These are phyloP conservation scores for Myotis daubentonii DNA, from an alignment of 2,797 vertebrate genomes.

Conservation along the genomic window DNA sequence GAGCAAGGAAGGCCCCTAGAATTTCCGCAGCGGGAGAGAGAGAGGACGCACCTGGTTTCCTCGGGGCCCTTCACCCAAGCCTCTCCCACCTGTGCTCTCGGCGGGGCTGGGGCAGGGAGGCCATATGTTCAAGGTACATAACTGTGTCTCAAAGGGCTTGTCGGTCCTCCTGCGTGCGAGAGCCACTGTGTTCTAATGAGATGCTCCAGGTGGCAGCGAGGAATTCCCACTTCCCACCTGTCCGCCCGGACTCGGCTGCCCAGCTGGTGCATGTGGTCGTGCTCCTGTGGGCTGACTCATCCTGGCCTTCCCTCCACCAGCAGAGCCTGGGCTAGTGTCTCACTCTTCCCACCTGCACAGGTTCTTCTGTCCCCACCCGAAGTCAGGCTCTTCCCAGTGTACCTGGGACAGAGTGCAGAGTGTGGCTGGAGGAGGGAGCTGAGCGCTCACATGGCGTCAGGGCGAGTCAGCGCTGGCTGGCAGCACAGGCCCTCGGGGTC, in stretches of 20 bases:
- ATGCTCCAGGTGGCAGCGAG: background rate
- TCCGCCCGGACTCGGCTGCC: background rate
- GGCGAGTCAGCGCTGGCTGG: slow-evolving; percentile 63
- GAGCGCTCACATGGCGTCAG: background rate
- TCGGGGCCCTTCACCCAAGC: too few relatives aligned
- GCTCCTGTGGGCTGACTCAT: fast-evolving
- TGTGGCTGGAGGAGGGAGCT: background rate
- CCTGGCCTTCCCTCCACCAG: background rate
- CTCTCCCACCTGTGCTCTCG: background rate
- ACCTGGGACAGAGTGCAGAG: background rate
- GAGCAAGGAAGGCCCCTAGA: background rate
- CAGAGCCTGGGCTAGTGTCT: background rate
- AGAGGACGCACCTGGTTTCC: background rate
- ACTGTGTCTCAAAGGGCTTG: background rate
- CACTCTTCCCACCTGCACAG: background rate
- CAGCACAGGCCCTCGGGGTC: slow-evolving; percentile 54
- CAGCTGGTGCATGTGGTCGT: fast-evolving
- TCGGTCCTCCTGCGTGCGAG: background rate
- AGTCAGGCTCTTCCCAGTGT: background rate
- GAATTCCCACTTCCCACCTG: background rate
- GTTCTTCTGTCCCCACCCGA: background rate
- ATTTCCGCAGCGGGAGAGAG: background rate
- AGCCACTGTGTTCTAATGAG: background rate
- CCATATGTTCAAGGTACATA: background rate
- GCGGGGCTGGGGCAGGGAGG: background rate